phyloP scores from a whole-genome alignment of 2,797 vertebrate species.

The Xiphophorus birchmanni region DNA sequence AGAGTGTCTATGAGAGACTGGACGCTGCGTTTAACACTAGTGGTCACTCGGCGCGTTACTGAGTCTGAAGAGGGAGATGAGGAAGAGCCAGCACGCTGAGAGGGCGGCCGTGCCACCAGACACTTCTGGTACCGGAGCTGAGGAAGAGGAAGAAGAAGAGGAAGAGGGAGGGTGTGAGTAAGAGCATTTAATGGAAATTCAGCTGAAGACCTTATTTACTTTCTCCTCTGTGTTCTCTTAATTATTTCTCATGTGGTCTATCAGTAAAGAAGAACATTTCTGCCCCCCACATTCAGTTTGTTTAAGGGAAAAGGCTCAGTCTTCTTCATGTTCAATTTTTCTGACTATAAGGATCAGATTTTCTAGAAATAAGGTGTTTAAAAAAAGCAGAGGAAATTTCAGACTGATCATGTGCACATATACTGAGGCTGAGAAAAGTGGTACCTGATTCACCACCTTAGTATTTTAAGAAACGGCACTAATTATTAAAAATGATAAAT shows the following conservation, averaged over 20 bases:
- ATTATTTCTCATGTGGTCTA: not conserved
- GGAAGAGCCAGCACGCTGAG: conserved; percentile 88
- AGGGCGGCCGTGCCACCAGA: conserved; percentile 93
- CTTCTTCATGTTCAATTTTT: not conserved
- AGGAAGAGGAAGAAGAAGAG: conserved; percentile 24
- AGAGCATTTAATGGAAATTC: not conserved
- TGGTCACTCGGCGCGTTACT: conserved; percentile 93
- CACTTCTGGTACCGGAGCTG: conserved; percentile 99
- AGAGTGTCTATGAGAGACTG: conserved; percentile 99
- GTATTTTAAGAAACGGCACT: not conserved
- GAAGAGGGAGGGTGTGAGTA: not conserved
- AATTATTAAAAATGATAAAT: not conserved
- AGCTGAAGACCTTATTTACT: not conserved
- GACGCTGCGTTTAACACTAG: conserved; percentile 94
- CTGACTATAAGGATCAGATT: not conserved
- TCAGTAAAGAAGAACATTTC: not conserved
- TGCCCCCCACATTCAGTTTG: not conserved
- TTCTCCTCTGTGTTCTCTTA: not conserved
- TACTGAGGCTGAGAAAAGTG: not conserved
- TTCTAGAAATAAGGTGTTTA: not conserved
- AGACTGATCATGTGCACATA: not conserved
- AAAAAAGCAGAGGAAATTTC: not conserved
- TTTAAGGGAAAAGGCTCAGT: not conserved
- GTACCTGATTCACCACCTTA: not conserved
- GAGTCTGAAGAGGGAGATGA: conserved; percentile 88